A percentile compares a stretch with the other conserved stretches of the same genome.
These are phyloP conservation scores for Lynx canadensis DNA, from an alignment of 2,113 vertebrate species.

Conservation along the genomic window DNA sequence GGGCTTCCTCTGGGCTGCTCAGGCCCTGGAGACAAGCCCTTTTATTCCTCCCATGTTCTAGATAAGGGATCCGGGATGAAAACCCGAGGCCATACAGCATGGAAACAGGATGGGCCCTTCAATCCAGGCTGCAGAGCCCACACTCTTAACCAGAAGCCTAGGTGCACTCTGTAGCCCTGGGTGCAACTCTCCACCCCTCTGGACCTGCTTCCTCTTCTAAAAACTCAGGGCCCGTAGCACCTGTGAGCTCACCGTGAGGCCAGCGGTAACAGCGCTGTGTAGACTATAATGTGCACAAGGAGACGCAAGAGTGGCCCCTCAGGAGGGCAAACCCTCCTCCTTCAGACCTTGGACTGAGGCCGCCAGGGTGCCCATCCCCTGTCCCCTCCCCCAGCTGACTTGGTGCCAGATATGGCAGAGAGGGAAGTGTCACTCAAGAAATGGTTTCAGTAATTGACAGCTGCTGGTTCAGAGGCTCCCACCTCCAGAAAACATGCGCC, in stretches of 20 bases:
- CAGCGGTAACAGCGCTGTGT: background rate
- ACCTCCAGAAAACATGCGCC: background rate
- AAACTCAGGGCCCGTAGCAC: background rate
- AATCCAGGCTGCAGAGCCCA: background rate
- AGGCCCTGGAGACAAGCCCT: background rate
- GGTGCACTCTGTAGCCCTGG: background rate
- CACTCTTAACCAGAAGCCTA: background rate
- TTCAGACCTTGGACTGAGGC: background rate
- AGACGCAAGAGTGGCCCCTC: background rate
- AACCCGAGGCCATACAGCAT: background rate
- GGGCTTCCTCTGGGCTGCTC: background rate
- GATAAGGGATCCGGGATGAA: background rate
- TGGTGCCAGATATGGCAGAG: background rate
- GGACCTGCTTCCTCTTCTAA: background rate
- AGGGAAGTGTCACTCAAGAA: background rate
- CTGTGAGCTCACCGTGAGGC: background rate
- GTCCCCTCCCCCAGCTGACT: background rate
- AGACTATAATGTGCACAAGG: background rate
- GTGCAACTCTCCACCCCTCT: background rate
- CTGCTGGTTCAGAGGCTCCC: background rate
- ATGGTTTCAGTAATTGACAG: background rate
- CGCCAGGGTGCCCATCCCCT: background rate
- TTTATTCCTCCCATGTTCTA: background rate
- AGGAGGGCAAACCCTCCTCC: background rate
- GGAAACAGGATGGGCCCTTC: background rate